These are phyloP conservation scores for Anthopleura sola DNA, from an alignment of 64 coral and sea anemone genomes.

Conservation along the genomic window DNA sequence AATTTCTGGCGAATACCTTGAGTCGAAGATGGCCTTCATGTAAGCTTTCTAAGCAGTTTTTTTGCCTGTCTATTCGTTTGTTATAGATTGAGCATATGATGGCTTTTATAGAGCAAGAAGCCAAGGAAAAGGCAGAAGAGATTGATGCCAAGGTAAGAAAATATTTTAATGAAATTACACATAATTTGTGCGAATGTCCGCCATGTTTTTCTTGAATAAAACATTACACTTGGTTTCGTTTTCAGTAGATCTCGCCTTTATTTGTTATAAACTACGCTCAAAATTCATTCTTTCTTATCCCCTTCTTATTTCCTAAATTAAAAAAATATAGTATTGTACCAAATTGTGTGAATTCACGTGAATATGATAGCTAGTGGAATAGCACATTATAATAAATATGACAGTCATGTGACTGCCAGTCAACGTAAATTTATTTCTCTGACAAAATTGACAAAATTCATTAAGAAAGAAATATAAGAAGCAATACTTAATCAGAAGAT, in stretches of 20 bases:
- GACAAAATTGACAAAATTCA: neutral
- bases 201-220: neutral
- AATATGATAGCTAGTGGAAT: no score
- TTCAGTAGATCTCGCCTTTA: no score
- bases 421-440: neutral
- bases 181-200: no score
- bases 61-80: neutral
- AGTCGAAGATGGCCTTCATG: neutral
- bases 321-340: no score
- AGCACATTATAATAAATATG: neutral
- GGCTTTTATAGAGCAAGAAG: conserved; percentile 98
- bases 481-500: no score
- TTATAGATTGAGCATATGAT: conserved; percentile 97
- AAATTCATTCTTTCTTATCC: no score
- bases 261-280: no score
- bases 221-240: no score
- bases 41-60: neutral
- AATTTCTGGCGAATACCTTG: neutral
- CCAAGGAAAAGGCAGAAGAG: conserved; percentile 96
- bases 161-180: no score
- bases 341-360: no score
- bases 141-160: conserved; percentile 88
- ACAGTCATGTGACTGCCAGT: neutral
- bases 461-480: no score
- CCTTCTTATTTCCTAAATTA: no score